A percentile compares a stretch with the other conserved stretches of the same genome.
Conservation (phyloP, 2,888 invertebrate species). For the Idaea dimidiata region DNA sequence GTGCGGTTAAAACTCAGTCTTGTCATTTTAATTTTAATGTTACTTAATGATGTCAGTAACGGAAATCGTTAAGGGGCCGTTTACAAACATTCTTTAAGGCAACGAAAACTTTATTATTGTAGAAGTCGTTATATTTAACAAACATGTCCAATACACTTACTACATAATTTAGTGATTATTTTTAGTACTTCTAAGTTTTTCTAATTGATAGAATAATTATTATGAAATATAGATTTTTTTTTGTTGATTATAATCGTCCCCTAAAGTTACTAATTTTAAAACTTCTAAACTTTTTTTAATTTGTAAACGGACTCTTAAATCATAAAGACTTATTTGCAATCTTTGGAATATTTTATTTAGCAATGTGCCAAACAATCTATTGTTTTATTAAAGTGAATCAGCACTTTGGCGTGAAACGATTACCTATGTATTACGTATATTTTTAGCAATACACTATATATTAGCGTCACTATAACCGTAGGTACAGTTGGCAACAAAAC, state of each 20-base stretch:
- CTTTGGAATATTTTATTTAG: conserved; percentile 24
- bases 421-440: not conserved
- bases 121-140: too few species aligned
- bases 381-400: conserved; percentile 11
- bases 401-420: conserved; percentile 2
- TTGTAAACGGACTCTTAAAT: not conserved
- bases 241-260: too few species aligned
- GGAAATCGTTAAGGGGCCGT: not conserved
- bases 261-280: too few species aligned
- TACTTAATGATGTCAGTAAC: not conserved
- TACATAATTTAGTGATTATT: too few species aligned
- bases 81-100: too few species aligned
- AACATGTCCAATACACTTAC: too few species aligned
- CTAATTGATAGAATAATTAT: too few species aligned
- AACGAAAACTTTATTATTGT: too few species aligned
- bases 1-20: not conserved
- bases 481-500: not conserved
- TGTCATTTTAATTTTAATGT: not conserved
- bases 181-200: too few species aligned
- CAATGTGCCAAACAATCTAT: conserved; percentile 45
- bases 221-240: too few species aligned
- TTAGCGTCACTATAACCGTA: not conserved
- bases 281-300: too few species aligned
- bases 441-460: not conserved
- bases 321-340: not conserved